Percentiles rank a stretch among this genome's conserved stretches.
Evolutionary conservation across 2,113 vertebrate genomes (phyloP).

Genomic region (Nestor notabilis): DNA sequence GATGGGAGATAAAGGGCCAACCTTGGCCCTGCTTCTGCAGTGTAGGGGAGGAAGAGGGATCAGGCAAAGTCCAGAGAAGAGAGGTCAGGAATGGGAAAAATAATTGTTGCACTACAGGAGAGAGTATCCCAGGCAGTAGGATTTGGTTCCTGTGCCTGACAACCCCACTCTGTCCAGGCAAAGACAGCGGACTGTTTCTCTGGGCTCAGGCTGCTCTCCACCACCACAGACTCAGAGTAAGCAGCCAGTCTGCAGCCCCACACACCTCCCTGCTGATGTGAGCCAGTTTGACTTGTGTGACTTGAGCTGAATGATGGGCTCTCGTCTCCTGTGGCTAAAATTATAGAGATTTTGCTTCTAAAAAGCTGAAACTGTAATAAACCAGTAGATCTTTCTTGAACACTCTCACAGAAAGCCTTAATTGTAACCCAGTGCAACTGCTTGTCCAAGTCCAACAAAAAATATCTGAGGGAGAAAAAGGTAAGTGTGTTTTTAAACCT

Average conservation of each 20-base stretch:
- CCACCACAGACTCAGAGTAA: neutral
- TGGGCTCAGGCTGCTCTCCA: neutral
- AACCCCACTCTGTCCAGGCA: neutral
- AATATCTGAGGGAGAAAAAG: neutral
- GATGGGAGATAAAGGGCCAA: neutral
- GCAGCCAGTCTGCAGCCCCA: neutral
- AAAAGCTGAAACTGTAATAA: neutral
- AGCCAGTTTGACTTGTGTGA: neutral
- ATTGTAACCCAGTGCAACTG: neutral
- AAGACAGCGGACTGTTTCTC: neutral
- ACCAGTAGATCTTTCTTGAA: neutral
- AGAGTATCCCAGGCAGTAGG: neutral
- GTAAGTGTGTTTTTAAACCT: neutral
- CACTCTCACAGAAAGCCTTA: neutral
- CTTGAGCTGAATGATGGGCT: neutral
- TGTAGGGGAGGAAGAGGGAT: neutral
- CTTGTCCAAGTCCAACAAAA: neutral
- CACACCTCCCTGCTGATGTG: neutral
- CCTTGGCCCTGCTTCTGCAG: neutral
- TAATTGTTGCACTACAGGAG: neutral
- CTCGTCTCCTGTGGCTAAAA: neutral
- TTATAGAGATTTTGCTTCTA: neutral
- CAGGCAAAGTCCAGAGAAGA: neutral
- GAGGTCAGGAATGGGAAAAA: neutral
- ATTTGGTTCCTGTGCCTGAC: neutral